These are phyloP conservation scores for Tiliqua scincoides DNA, from an alignment of 2,113 vertebrate genomes.

Conservation along the genomic window DNA sequence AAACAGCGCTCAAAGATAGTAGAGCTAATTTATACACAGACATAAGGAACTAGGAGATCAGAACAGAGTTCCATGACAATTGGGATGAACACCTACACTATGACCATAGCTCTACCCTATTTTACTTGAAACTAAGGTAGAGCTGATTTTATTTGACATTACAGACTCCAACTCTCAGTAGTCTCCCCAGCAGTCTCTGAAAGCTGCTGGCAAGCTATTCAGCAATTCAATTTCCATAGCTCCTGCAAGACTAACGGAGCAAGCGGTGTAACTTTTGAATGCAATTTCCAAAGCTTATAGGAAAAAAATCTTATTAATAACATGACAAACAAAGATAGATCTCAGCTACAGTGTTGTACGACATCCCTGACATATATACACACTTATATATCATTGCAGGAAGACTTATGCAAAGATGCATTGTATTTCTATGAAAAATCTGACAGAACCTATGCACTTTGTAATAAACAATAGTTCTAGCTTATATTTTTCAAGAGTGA, in stretches of 20 bases:
- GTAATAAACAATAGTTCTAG: slow-evolving; percentile 13
- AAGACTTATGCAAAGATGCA: slow-evolving; percentile 11
- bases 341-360: background rate
- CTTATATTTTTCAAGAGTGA: slow-evolving; percentile 11
- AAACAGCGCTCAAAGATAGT: background rate
- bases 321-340: background rate
- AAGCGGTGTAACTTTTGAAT: background rate
- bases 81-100: background rate
- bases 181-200: background rate
- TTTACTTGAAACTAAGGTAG: too few species aligned
- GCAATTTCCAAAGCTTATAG: background rate
- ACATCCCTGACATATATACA: background rate
- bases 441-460: slow-evolving; percentile 19
- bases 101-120: too few species aligned
- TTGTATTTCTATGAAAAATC: background rate
- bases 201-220: background rate
- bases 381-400: slow-evolving; percentile 15
- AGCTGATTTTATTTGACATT: too few species aligned
- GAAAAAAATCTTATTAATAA: background rate
- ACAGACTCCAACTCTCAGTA: background rate
- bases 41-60: background rate
- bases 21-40: background rate
- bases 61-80: background rate
- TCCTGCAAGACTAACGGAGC: background rate
- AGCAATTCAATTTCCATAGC: background rate